phyloP scores from a whole-genome alignment of 2,113 vertebrate species.

The Gopherus flavomarginatus region DNA sequence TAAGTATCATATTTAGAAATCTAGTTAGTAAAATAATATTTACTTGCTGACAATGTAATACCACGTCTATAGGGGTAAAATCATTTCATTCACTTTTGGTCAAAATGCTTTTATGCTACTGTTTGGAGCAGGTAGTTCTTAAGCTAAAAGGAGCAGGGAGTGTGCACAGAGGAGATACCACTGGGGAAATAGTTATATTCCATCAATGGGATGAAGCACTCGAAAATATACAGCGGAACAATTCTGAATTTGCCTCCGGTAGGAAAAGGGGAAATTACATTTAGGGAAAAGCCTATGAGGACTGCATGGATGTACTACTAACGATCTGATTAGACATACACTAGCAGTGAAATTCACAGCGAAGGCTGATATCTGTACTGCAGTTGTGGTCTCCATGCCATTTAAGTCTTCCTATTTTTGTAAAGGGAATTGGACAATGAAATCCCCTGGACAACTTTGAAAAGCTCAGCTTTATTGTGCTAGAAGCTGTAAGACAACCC shows the following conservation, averaged over 20 bases:
- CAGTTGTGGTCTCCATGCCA: not conserved
- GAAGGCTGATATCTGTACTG: not conserved
- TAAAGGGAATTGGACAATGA: not conserved
- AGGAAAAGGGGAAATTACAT: slow-evolving; percentile 41
- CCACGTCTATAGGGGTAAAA: slow-evolving; percentile 37
- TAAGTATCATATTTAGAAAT: accelerated
- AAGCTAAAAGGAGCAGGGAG: not conserved
- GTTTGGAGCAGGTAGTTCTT: slow-evolving; percentile 64
- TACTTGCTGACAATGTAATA: accelerated
- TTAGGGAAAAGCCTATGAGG: slow-evolving; percentile 17
- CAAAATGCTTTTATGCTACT: slow-evolving; percentile 11
- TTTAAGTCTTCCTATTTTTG: not conserved
- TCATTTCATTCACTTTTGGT: slow-evolving; percentile 23
- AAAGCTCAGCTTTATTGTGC: not conserved
- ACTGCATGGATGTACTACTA: slow-evolving; percentile 54
- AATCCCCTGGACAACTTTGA: not conserved
- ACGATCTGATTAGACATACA: slow-evolving; percentile 47
- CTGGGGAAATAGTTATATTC: slow-evolving; percentile 66
- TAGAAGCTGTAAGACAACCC: not conserved
- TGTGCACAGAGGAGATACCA: slow-evolving; percentile 55
- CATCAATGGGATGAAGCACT: slow-evolving; percentile 24
- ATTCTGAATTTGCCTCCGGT: slow-evolving; percentile 34
- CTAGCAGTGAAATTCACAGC: slow-evolving; percentile 34
- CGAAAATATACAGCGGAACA: slow-evolving; percentile 26
- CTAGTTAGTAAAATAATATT: accelerated